phyloP scores from a whole-genome alignment of 2,113 vertebrate species.

The Ophthalmolycus amberensis region DNA sequence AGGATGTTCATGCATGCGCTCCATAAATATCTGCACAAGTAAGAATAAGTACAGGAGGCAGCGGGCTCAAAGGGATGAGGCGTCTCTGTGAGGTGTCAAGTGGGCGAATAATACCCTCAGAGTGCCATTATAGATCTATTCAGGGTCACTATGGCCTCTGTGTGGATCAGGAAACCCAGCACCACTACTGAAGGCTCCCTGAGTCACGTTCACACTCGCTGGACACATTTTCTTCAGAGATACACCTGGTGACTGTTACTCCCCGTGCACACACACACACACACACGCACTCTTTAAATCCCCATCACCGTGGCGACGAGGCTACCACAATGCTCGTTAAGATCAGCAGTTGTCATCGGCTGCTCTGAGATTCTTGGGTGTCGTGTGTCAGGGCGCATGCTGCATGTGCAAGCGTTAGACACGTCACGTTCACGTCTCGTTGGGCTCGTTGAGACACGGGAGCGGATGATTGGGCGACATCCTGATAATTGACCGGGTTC shows the following conservation, averaged over 20 bases:
- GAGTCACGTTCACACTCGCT: conserved; percentile 55
- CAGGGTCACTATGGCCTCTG: conserved; percentile 52
- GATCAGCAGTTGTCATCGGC: conserved; percentile 75
- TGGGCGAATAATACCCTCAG: conserved; percentile 63
- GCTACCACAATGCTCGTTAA: conserved; percentile 68
- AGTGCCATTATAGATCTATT: conserved; percentile 68
- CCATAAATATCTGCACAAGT: conserved; percentile 54
- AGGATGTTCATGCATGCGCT: conserved; percentile 10
- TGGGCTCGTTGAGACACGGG: conserved; percentile 20
- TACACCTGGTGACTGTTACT: conserved; percentile 14
- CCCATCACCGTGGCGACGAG: conserved; percentile 54
- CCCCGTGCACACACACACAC: background rate
- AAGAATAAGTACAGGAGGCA: conserved; percentile 38
- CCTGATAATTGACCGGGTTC: background rate
- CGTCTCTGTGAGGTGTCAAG: conserved; percentile 56
- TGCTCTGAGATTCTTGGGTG: conserved; percentile 50
- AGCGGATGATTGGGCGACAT: conserved; percentile 21
- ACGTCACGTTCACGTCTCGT: conserved; percentile 42
- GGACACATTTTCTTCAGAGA: conserved; percentile 37
- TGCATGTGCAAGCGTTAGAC: conserved; percentile 43
- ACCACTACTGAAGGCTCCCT: conserved; percentile 65
- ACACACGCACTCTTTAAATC: conserved; percentile 38
- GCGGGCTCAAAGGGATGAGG: conserved; percentile 26
- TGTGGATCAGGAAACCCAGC: conserved; percentile 58
- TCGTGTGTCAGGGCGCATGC: conserved; percentile 64